A percentile compares a stretch with the other conserved stretches of the same genome.
Evolutionary conservation across 2,888 invertebrate species (phyloP).

Genomic region (Nomada ferruginata): DNA sequence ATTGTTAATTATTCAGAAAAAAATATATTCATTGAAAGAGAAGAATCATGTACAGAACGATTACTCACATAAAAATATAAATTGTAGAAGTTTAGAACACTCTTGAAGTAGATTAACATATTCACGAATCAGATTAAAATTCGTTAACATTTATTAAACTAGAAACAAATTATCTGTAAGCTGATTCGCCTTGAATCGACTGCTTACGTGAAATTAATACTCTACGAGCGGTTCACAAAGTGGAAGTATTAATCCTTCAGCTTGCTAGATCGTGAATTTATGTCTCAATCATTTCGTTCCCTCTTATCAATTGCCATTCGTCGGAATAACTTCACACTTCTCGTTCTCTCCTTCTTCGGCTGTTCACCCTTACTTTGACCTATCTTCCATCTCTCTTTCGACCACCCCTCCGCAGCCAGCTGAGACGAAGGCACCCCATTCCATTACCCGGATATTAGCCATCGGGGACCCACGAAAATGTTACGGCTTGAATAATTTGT

Average conservation of each 20-base stretch:
- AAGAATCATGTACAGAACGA: too few species aligned
- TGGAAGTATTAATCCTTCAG: conserved; percentile 60
- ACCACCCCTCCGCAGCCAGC: conserved; percentile 63
- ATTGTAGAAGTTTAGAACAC: too few species aligned
- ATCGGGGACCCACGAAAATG: conserved; percentile 82
- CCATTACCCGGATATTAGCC: conserved; percentile 84
- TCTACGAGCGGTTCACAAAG: conserved; percentile 8
- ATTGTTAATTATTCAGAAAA: too few species aligned
- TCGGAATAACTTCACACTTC: conserved; percentile 70
- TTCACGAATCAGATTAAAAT: background rate
- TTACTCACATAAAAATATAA: too few species aligned
- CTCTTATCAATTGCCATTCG: conserved; percentile 81
- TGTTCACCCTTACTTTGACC: conserved; percentile 59
- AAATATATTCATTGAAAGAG: too few species aligned
- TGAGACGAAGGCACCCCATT: conserved; percentile 76
- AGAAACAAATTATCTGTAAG: background rate
- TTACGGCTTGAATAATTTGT: conserved; percentile 84
- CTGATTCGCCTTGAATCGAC: background rate
- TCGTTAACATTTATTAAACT: background rate
- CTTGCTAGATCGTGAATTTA: conserved; percentile 76
- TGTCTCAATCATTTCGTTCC: conserved; percentile 80
- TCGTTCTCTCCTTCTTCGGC: conserved; percentile 56
- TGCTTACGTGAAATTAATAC: conserved; percentile 20
- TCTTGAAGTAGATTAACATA: too few species aligned
- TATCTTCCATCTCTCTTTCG: conserved; percentile 60